Base-by-base conservation (phyloP, 2,888 invertebrate species). In the Heliconius hortense region DNA sequence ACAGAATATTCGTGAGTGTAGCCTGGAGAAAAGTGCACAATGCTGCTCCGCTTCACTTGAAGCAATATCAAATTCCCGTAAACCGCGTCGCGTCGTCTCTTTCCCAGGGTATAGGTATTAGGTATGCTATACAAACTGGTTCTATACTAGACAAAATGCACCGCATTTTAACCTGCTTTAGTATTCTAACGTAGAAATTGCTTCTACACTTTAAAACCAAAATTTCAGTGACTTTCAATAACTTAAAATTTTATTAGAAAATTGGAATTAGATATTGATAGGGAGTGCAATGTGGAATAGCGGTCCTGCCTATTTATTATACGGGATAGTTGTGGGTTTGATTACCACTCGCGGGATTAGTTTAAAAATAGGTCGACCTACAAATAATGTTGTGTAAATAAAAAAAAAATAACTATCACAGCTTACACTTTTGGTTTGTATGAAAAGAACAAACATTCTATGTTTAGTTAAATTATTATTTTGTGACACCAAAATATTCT, bases 11-110 rank as follows among this genome's bases (percentile, higher is more conserved):
- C 53, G 72, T 70, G 69, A 73, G 35, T 31, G 59, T 67, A 39
- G 73, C 68, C 72, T 68, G 64, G 56, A 88, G 86, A 88, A 87
- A 88, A 89, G 87, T 89, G 87, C 87, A 88, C 88, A 86, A 87
- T 86, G 84, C 85, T 81, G 82, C 76, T 84, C 83, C 84, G 88
- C 85, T 86, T 86, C 88, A 87, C 87, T 89, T 86, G 85, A 85
- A 82, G 85, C 88, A 88, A 89, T 90, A 89, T 90, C 86, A 86
- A 89, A 88, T 77, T 77, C 77, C 77, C 77, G 75, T 75, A 73
- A 72, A 76, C 69, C 73, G 88, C 88, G 88, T 88, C 85, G 86
- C 83, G 82, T 80, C 79, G 81, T 81, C 79, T 77, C 53, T 69
- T 63, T 62, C 63, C 56, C 74, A 35, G 62, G 69, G 35, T 70